These are phyloP conservation scores for Oncopeltus fasciatus DNA, from an alignment of 1,140 invertebrate genomes.

Conservation along the genomic window DNA sequence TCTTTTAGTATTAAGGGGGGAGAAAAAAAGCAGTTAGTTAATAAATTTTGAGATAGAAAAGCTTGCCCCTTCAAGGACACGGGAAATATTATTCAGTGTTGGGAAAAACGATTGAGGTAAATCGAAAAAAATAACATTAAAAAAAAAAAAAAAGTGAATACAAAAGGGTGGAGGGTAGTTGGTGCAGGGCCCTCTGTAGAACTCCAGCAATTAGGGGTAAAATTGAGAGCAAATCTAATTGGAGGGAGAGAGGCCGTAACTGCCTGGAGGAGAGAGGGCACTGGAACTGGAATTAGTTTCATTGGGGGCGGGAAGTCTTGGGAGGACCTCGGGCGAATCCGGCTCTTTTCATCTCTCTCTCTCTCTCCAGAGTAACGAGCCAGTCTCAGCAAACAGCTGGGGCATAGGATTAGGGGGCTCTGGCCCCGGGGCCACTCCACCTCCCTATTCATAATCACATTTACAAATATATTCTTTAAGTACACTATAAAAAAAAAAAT, in stretches of 20 bases:
- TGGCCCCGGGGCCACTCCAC: no score
- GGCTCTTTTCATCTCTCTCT: background rate
- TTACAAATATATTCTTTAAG: no score
- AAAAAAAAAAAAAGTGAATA: background rate
- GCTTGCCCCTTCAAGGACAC: no score
- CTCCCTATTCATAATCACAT: no score
- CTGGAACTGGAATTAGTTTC: background rate
- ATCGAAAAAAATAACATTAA: background rate
- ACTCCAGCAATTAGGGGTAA: constrained; percentile 1
- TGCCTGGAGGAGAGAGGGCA: background rate
- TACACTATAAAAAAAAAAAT: no score
- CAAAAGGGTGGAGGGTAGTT: background rate
- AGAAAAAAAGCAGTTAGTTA: no score
- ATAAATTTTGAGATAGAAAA: no score
- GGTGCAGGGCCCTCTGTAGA: background rate
- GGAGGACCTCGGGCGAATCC: background rate
- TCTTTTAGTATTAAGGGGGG: no score
- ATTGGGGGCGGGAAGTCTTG: background rate
- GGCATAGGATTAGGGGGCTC: no score
- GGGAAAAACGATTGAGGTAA: no score
- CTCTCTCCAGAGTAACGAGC: background rate
- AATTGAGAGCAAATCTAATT: constrained; percentile 5
- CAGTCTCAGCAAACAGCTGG: background rate
- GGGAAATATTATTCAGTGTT: no score
- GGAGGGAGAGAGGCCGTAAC: background rate